A percentile compares a stretch with the other conserved stretches of the same genome.
Evolutionary conservation across 2,113 vertebrate genomes (phyloP).

Genomic region (Nyctibius bracteatus): DNA sequence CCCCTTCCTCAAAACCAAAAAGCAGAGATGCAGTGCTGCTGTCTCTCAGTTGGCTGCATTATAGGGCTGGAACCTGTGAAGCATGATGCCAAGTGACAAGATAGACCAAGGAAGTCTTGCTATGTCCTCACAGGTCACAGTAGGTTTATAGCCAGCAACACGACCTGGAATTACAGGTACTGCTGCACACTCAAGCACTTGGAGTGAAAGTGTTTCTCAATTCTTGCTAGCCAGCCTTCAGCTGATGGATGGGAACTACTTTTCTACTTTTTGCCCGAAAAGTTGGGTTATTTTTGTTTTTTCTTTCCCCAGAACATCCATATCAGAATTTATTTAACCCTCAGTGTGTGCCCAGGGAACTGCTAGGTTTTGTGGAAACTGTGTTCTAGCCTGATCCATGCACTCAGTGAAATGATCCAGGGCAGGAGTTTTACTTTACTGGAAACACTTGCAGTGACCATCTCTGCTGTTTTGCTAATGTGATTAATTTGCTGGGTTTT

Average conservation of each 20-base stretch:
- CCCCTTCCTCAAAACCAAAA: background rate
- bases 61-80: background rate
- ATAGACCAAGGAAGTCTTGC: background rate
- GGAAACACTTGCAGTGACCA: background rate
- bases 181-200: background rate
- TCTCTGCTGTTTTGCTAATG: constrained; percentile 4
- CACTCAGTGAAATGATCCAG: background rate
- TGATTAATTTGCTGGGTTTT: background rate
- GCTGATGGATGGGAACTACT: background rate
- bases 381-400: background rate
- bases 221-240: background rate
- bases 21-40: background rate
- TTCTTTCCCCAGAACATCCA: constrained; percentile 30
- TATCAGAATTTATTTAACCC: background rate
- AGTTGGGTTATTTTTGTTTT: background rate
- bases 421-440: background rate
- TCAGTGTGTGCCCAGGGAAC: background rate
- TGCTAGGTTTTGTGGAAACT: background rate
- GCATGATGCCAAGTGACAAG: background rate
- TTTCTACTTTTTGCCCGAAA: background rate
- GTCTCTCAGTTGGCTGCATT: background rate
- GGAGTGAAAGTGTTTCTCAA: background rate
- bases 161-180: background rate
- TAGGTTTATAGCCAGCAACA: background rate
- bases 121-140: background rate